phyloP scores from a whole-genome alignment of 2,888 invertebrate species.

The Lymantria dispar region DNA sequence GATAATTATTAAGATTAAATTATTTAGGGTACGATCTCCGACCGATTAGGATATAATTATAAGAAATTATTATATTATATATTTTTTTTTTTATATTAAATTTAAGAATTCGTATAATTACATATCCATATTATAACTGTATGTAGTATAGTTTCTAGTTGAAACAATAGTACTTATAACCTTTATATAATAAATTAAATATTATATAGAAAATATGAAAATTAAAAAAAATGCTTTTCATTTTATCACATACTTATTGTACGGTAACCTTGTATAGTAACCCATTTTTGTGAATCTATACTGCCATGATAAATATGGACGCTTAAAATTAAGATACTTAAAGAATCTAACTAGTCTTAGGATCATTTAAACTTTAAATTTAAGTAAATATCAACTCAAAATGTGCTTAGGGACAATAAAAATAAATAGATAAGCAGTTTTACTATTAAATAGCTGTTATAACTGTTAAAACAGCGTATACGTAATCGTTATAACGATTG shows the following conservation, averaged over 20 bases:
- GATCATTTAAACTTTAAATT: constrained; percentile 24
- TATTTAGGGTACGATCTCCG: constrained; percentile 48
- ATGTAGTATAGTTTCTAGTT: not conserved
- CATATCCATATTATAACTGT: not conserved
- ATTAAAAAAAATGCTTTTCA: constrained; percentile 33
- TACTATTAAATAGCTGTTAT: not conserved
- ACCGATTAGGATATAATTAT: constrained; percentile 32
- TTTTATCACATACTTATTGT: constrained; percentile 33
- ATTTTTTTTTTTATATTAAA: constrained; percentile 27
- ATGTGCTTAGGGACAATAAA: constrained; percentile 31
- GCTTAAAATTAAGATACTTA: constrained; percentile 29
- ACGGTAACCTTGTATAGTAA: constrained; percentile 34
- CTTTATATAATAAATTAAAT: no score
- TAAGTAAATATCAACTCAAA: constrained; percentile 23
- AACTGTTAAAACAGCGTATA: no score
- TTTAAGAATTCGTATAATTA: constrained; percentile 6
- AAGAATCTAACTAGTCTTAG: constrained; percentile 53
- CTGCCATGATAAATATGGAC: constrained; percentile 41
- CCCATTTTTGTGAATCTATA: constrained; percentile 37
- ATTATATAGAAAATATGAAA: constrained; percentile 9
- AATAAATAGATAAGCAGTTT: not conserved
- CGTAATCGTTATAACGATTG: constrained; percentile 1
- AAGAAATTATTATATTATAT: constrained; percentile 24
- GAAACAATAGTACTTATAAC: not conserved
- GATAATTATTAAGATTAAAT: not conserved